Conservation (phyloP, 1,140 invertebrate species). For the Chelonus insularis region DNA sequence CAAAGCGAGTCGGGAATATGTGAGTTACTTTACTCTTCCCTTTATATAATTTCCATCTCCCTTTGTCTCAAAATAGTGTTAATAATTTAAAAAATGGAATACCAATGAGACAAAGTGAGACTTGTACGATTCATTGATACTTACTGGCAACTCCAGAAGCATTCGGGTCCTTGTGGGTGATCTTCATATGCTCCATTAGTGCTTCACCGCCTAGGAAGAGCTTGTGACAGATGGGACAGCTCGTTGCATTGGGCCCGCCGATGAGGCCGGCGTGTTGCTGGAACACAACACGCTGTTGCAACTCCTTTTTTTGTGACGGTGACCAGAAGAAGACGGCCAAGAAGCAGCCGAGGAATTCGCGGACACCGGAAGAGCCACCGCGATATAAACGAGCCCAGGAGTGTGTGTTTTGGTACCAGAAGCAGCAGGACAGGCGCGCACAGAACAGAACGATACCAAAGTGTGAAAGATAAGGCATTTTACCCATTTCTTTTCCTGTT, state of each 20-base stretch:
- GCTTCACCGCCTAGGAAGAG: slow-evolving; percentile 88
- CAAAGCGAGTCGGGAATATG: slow-evolving; percentile 42
- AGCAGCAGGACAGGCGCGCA: slow-evolving; percentile 53
- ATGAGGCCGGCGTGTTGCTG: slow-evolving; percentile 92
- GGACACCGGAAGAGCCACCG: slow-evolving; percentile 32
- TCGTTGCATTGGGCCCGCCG: slow-evolving; percentile 85
- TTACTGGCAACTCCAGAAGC: slow-evolving; percentile 87
- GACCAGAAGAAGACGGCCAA: slow-evolving; percentile 41
- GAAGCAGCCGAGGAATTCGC: slow-evolving; percentile 37
- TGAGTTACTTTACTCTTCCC: slow-evolving; percentile 20
- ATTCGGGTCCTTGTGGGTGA: slow-evolving; percentile 90
- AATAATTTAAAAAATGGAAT: not conserved
- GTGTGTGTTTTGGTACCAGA: slow-evolving; percentile 51
- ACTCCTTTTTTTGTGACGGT: slow-evolving; percentile 66
- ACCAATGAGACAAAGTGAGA: slow-evolving; percentile 10
- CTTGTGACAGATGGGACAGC: slow-evolving; percentile 90
- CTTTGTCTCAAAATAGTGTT: not conserved
- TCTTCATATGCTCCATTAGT: slow-evolving; percentile 94
- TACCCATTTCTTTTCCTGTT: slow-evolving; percentile 31
- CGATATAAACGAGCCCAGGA: slow-evolving; percentile 46
- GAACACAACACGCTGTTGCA: slow-evolving; percentile 84
- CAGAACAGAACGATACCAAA: slow-evolving; percentile 59
- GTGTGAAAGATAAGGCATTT: slow-evolving; percentile 55
- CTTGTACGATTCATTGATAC: slow-evolving; percentile 52
- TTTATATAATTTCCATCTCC: slow-evolving; percentile 1